Percentiles rank a stretch among this genome's conserved stretches.
These are phyloP conservation scores for Drosophila trapezifrons DNA, from an alignment of 1,140 invertebrate species.

Conservation along the genomic window DNA sequence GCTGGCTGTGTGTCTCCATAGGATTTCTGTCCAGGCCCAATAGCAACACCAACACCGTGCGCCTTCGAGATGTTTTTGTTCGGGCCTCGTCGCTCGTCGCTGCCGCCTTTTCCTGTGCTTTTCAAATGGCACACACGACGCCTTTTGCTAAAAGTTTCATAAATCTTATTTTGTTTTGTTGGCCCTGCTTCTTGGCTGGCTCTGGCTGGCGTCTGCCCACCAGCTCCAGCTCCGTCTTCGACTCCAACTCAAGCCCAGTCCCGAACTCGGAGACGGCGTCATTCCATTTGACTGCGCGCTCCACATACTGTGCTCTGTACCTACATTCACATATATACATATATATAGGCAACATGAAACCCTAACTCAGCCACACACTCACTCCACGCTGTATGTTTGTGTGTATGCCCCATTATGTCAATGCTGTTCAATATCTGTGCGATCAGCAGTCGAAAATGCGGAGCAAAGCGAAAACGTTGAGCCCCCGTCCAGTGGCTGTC, in stretches of 20 bases:
- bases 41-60: conserved; percentile 7
- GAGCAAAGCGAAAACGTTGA: conserved; percentile 53
- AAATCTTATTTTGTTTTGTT: conserved; percentile 77
- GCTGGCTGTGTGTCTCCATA: conserved; percentile 36
- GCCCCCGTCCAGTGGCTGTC: conserved; percentile 43
- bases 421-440: conserved; percentile 76
- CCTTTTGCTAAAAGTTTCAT: conserved; percentile 81
- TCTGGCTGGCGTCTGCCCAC: conserved; percentile 66
- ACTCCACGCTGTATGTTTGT: conserved; percentile 2
- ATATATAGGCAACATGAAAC: conserved; percentile 57
- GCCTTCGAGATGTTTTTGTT: conserved; percentile 34
- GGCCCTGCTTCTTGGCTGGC: conserved; percentile 34
- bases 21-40: conserved; percentile 61
- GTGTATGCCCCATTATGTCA: conserved; percentile 51
- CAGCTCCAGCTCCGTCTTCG: conserved; percentile 9
- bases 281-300: conserved; percentile 80
- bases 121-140: conserved; percentile 67
- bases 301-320: conserved; percentile 29
- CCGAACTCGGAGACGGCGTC: conserved; percentile 58
- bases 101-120: conserved; percentile 42
- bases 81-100: conserved; percentile 21
- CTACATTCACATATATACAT: not conserved
- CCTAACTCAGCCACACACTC: conserved; percentile 32
- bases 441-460: conserved; percentile 73
- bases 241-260: conserved; percentile 28